A percentile compares a stretch with the other conserved stretches of the same genome.
phyloP scores from a whole-genome alignment of 1,140 invertebrate species.

The Trissolcus basalis region DNA sequence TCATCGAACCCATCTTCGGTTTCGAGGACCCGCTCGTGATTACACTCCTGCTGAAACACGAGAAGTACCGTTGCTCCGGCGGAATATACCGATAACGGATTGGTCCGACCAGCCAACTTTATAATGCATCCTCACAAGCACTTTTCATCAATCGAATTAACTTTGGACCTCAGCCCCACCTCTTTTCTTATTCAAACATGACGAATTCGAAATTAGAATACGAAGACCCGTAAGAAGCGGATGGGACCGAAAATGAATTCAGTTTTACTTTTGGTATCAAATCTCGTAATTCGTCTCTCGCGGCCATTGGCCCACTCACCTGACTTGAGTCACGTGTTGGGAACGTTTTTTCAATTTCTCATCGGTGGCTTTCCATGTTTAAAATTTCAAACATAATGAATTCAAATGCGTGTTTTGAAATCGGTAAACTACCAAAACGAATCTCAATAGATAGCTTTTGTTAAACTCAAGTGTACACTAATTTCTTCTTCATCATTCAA shows the following conservation, averaged over 20 bases:
- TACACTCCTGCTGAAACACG: constrained; percentile 35
- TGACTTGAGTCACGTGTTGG: constrained; percentile 19
- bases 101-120: constrained; percentile 23
- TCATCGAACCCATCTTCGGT: constrained; percentile 55
- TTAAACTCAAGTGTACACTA: too few species aligned
- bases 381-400: too few species aligned
- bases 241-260: constrained; percentile 73
- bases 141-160: neutral
- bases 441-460: too few species aligned
- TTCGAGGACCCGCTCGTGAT: constrained; percentile 48
- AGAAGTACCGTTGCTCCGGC: constrained; percentile 51
- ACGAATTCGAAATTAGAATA: too few species aligned
- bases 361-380: too few species aligned
- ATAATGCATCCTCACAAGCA: constrained; percentile 10
- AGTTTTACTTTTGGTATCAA: constrained; percentile 74
- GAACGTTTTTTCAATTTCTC: too few species aligned
- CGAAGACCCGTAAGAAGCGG: constrained; percentile 12
- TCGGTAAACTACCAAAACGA: too few species aligned
- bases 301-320: constrained; percentile 58
- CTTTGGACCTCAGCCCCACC: neutral
- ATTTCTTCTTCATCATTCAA: too few species aligned
- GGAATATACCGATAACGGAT: constrained; percentile 44
- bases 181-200: too few species aligned
- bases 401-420: too few species aligned
- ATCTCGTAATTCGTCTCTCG: constrained; percentile 60